Percentiles rank a stretch among this genome's conserved stretches.
Conservation (phyloP, 2,797 vertebrate species). For the Telmatherina bonti region DNA sequence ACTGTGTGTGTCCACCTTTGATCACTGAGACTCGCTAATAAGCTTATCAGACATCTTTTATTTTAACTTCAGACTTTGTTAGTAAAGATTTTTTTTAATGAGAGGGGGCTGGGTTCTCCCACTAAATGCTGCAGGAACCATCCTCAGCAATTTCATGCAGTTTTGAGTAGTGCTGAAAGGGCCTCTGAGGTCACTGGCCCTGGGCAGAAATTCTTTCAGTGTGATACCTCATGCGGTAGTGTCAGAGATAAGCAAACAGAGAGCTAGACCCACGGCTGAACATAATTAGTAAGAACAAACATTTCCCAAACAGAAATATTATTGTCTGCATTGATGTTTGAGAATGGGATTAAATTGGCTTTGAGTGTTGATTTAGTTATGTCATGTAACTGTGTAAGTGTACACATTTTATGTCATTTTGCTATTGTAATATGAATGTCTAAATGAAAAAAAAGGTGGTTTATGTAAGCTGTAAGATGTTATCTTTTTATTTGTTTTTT, state of each 20-base stretch:
- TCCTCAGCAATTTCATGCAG: slow-evolving; percentile 87
- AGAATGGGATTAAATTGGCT: slow-evolving; percentile 18
- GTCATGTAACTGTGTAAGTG: slow-evolving; percentile 24
- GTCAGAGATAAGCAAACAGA: slow-evolving; percentile 72
- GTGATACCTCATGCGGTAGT: slow-evolving; percentile 72
- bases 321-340: slow-evolving; percentile 43
- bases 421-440: background rate
- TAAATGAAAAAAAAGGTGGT: background rate
- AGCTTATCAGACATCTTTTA: slow-evolving; percentile 89
- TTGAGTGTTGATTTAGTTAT: slow-evolving; percentile 31
- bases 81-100: slow-evolving; percentile 48
- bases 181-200: slow-evolving; percentile 84
- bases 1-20: slow-evolving; percentile 79
- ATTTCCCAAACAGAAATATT: slow-evolving; percentile 48
- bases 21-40: slow-evolving; percentile 85
- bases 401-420: slow-evolving; percentile 4
- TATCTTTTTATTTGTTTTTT: background rate
- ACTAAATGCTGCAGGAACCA: slow-evolving; percentile 83
- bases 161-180: slow-evolving; percentile 82
- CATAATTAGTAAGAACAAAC: slow-evolving; percentile 72
- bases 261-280: slow-evolving; percentile 61
- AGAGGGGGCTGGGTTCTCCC: slow-evolving; percentile 79
- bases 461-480: background rate
- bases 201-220: slow-evolving; percentile 83
- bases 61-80: slow-evolving; percentile 88